These are phyloP conservation scores for Glareola pratincola DNA, from an alignment of 2,113 vertebrate genomes.

Conservation along the genomic window DNA sequence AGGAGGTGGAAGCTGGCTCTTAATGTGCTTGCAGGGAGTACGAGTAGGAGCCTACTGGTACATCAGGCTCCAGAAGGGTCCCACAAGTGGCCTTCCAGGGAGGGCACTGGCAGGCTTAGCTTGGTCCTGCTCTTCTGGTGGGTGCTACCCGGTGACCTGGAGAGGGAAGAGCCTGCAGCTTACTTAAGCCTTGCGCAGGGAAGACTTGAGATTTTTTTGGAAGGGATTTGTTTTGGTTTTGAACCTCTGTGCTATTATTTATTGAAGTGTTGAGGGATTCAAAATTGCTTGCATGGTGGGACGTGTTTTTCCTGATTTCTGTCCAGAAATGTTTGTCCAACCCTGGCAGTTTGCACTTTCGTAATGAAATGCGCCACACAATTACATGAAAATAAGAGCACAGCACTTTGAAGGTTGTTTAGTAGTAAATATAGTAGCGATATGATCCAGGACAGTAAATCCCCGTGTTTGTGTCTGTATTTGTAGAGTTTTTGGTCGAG, in stretches of 20 bases:
- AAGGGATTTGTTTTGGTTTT: background rate
- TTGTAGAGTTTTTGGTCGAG: background rate
- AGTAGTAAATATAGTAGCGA: background rate
- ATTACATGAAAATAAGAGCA: background rate
- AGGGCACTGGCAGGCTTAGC: background rate
- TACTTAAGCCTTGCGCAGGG: background rate
- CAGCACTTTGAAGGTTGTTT: background rate
- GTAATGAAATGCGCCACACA: background rate
- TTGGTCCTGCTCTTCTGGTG: background rate
- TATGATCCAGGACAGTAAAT: background rate
- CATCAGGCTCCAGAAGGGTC: background rate
- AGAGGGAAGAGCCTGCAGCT: background rate
- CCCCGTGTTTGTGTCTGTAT: background rate
- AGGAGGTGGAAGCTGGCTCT: background rate
- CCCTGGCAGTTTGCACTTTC: background rate
- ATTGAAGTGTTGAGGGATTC: background rate
- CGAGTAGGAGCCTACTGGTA: accelerated
- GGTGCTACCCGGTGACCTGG: background rate
- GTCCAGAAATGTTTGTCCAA: background rate
- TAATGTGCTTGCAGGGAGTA: background rate
- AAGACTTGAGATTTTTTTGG: background rate
- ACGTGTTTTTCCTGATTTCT: background rate
- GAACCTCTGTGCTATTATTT: background rate
- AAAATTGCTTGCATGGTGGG: background rate
- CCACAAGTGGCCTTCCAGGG: background rate